Base-by-base conservation (phyloP, 2,888 invertebrate genomes). In the Orchestes rusci region DNA sequence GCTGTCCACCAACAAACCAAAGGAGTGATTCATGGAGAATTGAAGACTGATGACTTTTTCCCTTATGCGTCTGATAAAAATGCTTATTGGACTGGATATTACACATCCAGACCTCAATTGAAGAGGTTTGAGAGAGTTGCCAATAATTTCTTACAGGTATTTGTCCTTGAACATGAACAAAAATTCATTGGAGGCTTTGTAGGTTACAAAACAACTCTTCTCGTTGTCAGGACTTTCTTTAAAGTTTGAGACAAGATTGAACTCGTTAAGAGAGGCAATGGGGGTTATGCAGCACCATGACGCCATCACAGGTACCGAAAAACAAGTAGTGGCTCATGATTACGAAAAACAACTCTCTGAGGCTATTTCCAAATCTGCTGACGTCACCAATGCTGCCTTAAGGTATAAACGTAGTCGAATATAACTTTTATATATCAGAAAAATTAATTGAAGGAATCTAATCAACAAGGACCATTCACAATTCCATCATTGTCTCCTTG, bases 51-150 rank as follows among this genome's bases (percentile, higher is more conserved):
- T 55, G 93, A 94, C 61, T 93, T 92, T 72, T 90, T 93, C 65
- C 93, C 93, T 0, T 93, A 89, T 67, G 88, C 91, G 2, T 83
- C 83, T 41, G 84, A 84, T 59, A 73, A 78, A 0, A 82, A 90
- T 56, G 74, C 86, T 0, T 96, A 82, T 61, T 97, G 96, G 96
- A 89, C 94, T 0, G 96, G 96, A 0, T 91, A 87, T 59, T 91
- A 79, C 59, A 82, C 84, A 0, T 89, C 89, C 0, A 72, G 90
- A 7, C 88, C 89, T 0, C 82, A 86, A 0, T 72, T 84, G 1
- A 90, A 90, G 59, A 79, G 76, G 48, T 84, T 79, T 54, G 86
- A 87, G 61, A 72, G 87, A 27, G 69, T 76, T 51, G 82, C 80
- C 1, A 87, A 87, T 56, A 79, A 78, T 53, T 77, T 82, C 45